phyloP scores from a whole-genome alignment of 2,113 vertebrate species.

The Tinamus guttatus region DNA sequence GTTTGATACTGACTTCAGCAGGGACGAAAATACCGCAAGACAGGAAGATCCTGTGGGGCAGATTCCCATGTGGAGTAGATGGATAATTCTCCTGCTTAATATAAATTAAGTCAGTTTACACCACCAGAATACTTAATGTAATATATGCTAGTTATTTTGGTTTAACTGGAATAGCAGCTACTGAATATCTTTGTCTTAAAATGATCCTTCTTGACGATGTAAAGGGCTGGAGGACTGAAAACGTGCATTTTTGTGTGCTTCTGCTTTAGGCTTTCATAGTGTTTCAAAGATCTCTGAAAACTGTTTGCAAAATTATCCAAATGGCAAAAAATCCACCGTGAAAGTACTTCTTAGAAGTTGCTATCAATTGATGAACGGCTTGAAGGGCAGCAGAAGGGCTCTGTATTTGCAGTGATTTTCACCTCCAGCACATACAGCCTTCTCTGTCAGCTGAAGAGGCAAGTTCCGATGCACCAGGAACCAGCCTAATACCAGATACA shows the following conservation, averaged over 20 bases:
- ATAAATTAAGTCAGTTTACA: not conserved
- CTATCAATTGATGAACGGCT: not conserved
- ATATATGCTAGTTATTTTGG: not conserved
- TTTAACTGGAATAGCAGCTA: not conserved
- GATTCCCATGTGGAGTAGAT: not conserved
- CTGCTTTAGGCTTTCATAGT: fast-evolving
- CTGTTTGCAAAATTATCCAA: not conserved
- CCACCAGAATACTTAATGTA: not conserved
- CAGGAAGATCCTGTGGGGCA: not conserved
- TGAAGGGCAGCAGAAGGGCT: not conserved
- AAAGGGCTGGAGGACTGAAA: not conserved
- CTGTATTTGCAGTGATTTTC: not conserved
- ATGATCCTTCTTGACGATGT: not conserved
- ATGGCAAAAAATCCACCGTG: not conserved
- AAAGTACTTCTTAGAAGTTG: not conserved
- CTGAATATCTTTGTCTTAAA: not conserved
- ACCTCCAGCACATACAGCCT: not conserved
- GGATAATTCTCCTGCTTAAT: not conserved
- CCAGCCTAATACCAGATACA: not conserved
- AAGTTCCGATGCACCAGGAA: constrained; percentile 11
- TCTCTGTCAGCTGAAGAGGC: not conserved
- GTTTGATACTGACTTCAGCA: not conserved
- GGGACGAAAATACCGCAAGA: not conserved
- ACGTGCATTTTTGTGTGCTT: fast-evolving
- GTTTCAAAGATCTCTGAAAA: not conserved